Conservation (phyloP, 2,113 vertebrate genomes). For the Varanus salvator region DNA sequence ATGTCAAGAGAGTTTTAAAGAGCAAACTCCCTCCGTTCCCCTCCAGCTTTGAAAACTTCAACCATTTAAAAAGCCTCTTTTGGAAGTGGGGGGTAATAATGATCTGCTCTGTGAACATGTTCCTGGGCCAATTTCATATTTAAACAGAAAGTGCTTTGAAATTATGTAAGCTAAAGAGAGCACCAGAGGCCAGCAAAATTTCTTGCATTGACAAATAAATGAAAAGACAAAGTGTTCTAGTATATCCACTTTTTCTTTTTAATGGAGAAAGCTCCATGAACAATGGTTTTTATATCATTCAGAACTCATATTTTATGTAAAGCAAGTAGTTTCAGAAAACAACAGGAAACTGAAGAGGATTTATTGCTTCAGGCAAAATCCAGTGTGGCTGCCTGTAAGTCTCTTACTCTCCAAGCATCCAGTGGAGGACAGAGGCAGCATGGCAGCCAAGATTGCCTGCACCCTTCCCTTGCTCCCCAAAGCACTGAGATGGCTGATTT, state of each 20-base stretch:
- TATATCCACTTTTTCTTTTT: slow-evolving; percentile 33
- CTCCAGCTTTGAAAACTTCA: slow-evolving; percentile 51
- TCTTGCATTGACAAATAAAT: slow-evolving; percentile 31
- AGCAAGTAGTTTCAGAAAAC: slow-evolving; percentile 15
- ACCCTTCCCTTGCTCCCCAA: too few species aligned
- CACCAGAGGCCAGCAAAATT: slow-evolving; percentile 40
- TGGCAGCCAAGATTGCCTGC: too few species aligned
- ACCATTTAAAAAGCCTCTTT: slow-evolving; percentile 31
- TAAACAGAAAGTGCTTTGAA: slow-evolving; percentile 28
- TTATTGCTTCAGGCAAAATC: neutral
- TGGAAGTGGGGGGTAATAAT: slow-evolving; percentile 48
- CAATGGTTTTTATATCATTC: slow-evolving; percentile 27
- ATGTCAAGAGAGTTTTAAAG: slow-evolving; percentile 60
- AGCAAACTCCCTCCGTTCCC: neutral
- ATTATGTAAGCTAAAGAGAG: slow-evolving; percentile 27
- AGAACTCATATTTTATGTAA: slow-evolving; percentile 32
- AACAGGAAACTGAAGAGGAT: neutral
- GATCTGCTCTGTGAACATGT: slow-evolving; percentile 26
- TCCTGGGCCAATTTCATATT: slow-evolving; percentile 41
- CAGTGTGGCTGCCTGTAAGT: too few species aligned
- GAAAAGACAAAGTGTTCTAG: slow-evolving; percentile 55
- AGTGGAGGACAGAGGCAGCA: too few species aligned
- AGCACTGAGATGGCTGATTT: too few species aligned
- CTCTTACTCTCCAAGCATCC: too few species aligned
- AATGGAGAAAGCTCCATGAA: neutral